Evolutionary conservation across 2,797 vertebrate genomes (phyloP), one percentile per base, ranked within the genome.

Genomic region (Psittacula echo): DNA sequence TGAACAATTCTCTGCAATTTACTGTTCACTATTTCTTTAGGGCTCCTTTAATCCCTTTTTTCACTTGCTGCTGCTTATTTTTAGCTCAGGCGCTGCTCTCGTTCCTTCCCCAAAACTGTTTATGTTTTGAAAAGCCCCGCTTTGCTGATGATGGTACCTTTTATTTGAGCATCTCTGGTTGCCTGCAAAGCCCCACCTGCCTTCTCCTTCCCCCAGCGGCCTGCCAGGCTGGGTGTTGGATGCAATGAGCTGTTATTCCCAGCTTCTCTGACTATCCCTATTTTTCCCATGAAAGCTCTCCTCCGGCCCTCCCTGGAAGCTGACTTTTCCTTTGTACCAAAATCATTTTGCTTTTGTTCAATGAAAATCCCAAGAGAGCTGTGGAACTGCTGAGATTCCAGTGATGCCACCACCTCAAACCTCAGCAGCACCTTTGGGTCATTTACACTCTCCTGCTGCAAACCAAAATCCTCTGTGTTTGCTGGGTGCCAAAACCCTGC

Each of bases 1-100:
- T 2, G 88, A 94, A 96, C 83, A 86, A 87, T 96, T 95, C 95
- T 81, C 70, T 92, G 94, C 95, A 96, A 94, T 97, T 93, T 96
- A 90, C 95, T 56, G 70, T 30, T 96, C 21, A 3, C 84, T 89
- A 21, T 87, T 89, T 87, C 92, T 96, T 88, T 81, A 0, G 54
- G 94, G 61, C 78, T 94, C 78, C 78, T 97, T 95, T 94, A 96
- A 95, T 92, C 74, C 91, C 41, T 92, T 94, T 70, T 74, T 72
- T 45, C 47, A 37, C 76, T 95, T 45, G 9, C 58, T 24, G 82
- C 90, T 72, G 65, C 41, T 87, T 92, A 68, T 96, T 95, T 93
- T 94, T 91, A 93, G 83, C 70, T 78, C 20, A 19, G 21, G 10
- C 4, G 1, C 86, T 13, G 2, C 70, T 70, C 51, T 51, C n/a